These are phyloP conservation scores for Ectemnius lituratus DNA, from an alignment of 2,888 invertebrate species.

Conservation along the genomic window DNA sequence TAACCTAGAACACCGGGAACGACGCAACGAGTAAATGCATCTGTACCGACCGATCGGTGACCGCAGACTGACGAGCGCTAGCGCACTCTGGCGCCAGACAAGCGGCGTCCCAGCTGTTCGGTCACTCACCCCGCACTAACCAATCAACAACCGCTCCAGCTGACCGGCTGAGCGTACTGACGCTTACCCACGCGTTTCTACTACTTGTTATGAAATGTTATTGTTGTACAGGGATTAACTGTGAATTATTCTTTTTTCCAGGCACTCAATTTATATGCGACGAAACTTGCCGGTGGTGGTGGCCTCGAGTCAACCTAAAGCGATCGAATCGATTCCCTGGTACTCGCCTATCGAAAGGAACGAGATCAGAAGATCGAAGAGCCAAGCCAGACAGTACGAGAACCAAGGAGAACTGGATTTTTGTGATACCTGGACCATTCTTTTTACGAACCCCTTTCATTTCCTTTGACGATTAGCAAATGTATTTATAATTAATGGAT, in stretches of 20 bases:
- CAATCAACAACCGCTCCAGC: too few species aligned
- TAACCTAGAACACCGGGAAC: too few species aligned
- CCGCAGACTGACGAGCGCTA: too few species aligned
- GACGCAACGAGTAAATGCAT: too few species aligned
- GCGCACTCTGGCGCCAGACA: too few species aligned
- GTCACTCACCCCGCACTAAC: too few species aligned
- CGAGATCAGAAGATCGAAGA: constrained; percentile 3
- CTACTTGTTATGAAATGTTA: neutral
- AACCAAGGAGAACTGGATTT: constrained; percentile 14
- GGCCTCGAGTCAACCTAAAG: constrained; percentile 81
- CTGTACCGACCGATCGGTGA: too few species aligned
- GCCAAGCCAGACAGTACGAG: neutral
- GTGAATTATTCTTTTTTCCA: constrained; percentile 75
- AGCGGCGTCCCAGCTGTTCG: too few species aligned
- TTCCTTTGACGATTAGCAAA: neutral
- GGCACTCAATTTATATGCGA: constrained; percentile 90
- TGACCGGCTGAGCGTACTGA: too few species aligned
- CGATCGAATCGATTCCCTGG: neutral
- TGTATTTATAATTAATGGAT: too few species aligned
- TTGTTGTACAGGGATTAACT: too few species aligned
- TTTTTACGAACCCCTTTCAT: constrained; percentile 20
- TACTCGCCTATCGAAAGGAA: neutral
- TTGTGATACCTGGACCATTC: constrained; percentile 53
- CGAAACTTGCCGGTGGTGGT: constrained; percentile 89
- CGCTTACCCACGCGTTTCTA: too few species aligned